These are phyloP conservation scores for Corapipo altera DNA, from an alignment of 2,113 vertebrate species.

Conservation along the genomic window DNA sequence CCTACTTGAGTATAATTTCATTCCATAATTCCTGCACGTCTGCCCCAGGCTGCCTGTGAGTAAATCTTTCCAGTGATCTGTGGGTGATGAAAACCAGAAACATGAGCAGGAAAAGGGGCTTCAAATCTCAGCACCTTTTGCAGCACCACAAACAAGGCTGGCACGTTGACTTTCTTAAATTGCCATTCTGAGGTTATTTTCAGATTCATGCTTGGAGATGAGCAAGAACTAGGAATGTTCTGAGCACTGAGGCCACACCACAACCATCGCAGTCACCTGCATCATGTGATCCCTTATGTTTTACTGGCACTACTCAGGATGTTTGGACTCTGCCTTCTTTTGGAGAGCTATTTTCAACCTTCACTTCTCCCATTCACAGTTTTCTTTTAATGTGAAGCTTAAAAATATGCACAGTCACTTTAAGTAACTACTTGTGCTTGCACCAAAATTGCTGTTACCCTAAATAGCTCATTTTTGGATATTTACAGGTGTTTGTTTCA, in stretches of 20 bases:
- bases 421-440: background rate
- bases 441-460: background rate
- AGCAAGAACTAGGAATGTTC: background rate
- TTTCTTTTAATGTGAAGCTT: background rate
- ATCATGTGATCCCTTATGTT: background rate
- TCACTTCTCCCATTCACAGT: background rate
- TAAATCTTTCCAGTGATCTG: background rate
- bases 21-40: background rate
- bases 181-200: background rate
- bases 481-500: background rate
- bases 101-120: background rate
- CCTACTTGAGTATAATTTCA: background rate
- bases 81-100: background rate
- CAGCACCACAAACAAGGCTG: background rate
- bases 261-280: background rate
- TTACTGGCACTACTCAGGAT: background rate
- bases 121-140: background rate
- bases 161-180: background rate
- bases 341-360: background rate
- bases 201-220: background rate
- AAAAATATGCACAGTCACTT: background rate
- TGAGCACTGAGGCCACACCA: background rate
- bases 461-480: background rate
- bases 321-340: background rate
- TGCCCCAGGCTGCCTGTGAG: background rate